Percentiles rank a stretch among this genome's conserved stretches.
Conservation (phyloP, 1,140 invertebrate genomes). For the Thaumetopoea pityocampa region DNA sequence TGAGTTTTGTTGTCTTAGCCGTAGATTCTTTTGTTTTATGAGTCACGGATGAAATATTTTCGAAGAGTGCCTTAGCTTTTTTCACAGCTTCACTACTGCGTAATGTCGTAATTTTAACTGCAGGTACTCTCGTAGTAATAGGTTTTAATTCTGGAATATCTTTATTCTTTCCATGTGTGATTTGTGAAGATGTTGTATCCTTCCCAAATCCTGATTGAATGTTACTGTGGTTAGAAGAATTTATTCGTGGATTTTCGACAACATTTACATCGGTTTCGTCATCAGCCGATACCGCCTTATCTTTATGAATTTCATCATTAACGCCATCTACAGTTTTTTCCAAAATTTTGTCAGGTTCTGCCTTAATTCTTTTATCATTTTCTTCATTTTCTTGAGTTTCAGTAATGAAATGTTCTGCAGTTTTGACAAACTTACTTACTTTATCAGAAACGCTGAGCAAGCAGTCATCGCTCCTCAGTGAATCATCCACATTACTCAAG, state of each 20-base stretch:
- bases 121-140: slow-evolving; percentile 37
- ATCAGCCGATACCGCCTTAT: slow-evolving; percentile 8
- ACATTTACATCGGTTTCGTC: slow-evolving; percentile 8
- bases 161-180: slow-evolving; percentile 37
- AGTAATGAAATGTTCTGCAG: slow-evolving; percentile 74
- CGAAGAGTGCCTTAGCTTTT: slow-evolving; percentile 81
- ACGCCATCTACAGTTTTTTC: slow-evolving; percentile 43
- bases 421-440: slow-evolving; percentile 78
- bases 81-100: slow-evolving; percentile 78
- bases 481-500: slow-evolving; percentile 75
- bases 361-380: slow-evolving; percentile 65
- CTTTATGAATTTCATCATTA: slow-evolving; percentile 29
- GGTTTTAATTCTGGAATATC: slow-evolving; percentile 28
- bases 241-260: not conserved
- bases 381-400: slow-evolving; percentile 53
- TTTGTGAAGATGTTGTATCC: slow-evolving; percentile 27
- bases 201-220: slow-evolving; percentile 14
- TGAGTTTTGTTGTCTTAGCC: slow-evolving; percentile 50
- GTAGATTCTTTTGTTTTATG: slow-evolving; percentile 43
- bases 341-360: slow-evolving; percentile 62
- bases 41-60: slow-evolving; percentile 76
- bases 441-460: slow-evolving; percentile 78
- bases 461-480: slow-evolving; percentile 75
- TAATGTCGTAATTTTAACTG: slow-evolving; percentile 61
- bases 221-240: slow-evolving; percentile 8